Evolutionary conservation across 2,113 vertebrate species (phyloP).

Genomic region (Neogale vison): DNA sequence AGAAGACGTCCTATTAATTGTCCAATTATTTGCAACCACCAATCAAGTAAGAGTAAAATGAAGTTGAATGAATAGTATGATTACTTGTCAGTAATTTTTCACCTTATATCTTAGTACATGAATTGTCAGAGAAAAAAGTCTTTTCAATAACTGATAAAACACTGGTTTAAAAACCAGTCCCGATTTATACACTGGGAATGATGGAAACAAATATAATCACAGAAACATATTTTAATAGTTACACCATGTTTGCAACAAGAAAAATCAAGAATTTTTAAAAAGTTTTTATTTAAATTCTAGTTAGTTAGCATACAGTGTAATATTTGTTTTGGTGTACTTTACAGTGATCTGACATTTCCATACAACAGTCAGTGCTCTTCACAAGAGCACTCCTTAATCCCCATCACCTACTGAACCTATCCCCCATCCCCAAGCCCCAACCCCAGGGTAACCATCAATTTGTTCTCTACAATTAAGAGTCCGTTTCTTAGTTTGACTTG

Average conservation of each 20-base stretch:
- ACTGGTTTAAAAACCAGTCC: neutral
- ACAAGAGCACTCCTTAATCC: neutral
- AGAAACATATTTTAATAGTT: neutral
- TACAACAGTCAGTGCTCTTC: neutral
- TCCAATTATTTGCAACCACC: neutral
- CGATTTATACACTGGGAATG: neutral
- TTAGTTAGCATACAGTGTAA: neutral
- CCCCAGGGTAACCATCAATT: neutral
- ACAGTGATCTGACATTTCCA: neutral
- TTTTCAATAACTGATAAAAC: neutral
- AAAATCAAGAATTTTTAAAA: neutral
- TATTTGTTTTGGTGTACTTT: neutral
- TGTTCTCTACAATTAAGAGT: neutral
- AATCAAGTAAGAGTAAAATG: neutral
- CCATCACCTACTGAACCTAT: neutral
- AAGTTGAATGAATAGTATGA: neutral
- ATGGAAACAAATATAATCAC: neutral
- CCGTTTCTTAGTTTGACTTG: neutral
- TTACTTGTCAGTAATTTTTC: neutral
- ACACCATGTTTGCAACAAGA: neutral
- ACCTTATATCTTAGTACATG: neutral
- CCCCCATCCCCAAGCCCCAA: neutral
- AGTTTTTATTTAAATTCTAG: neutral
- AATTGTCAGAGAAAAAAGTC: neutral
- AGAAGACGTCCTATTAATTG: neutral